A percentile compares a stretch with the other conserved stretches of the same genome.
Conservation (phyloP, 2,888 invertebrate species). For the Tuberolachnus salignus region DNA sequence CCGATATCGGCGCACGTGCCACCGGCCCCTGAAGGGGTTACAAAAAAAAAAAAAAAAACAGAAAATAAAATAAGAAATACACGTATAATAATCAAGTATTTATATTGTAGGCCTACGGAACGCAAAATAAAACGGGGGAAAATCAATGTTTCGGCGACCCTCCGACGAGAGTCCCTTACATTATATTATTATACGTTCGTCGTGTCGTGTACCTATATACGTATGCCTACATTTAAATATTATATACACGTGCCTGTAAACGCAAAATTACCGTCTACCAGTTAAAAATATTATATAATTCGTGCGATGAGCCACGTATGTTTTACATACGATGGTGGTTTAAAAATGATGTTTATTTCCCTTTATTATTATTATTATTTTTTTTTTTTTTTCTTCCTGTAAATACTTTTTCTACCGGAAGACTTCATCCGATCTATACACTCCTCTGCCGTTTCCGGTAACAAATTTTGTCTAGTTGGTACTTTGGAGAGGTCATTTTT, state of each 20-base stretch:
- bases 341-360: too few species aligned
- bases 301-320: slow-evolving; percentile 31
- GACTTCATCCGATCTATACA: too few species aligned
- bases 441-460: too few species aligned
- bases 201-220: background rate
- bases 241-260: background rate
- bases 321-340: too few species aligned
- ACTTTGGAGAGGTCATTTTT: too few species aligned
- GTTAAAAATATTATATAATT: slow-evolving; percentile 45
- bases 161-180: slow-evolving; percentile 32
- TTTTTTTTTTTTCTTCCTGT: too few species aligned
- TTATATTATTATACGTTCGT: background rate
- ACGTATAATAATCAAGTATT: background rate
- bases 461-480: too few species aligned
- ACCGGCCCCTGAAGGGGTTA: background rate
- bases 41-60: background rate
- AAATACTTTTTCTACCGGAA: too few species aligned
- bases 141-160: slow-evolving; percentile 53
- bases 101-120: background rate
- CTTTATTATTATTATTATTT: too few species aligned
- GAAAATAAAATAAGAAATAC: background rate
- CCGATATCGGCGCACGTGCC: background rate
- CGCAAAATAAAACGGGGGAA: slow-evolving; percentile 21
- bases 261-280: background rate
- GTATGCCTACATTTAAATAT: background rate